phyloP scores from a whole-genome alignment of 2,113 vertebrate species.

The Muntiacus muntjak region DNA sequence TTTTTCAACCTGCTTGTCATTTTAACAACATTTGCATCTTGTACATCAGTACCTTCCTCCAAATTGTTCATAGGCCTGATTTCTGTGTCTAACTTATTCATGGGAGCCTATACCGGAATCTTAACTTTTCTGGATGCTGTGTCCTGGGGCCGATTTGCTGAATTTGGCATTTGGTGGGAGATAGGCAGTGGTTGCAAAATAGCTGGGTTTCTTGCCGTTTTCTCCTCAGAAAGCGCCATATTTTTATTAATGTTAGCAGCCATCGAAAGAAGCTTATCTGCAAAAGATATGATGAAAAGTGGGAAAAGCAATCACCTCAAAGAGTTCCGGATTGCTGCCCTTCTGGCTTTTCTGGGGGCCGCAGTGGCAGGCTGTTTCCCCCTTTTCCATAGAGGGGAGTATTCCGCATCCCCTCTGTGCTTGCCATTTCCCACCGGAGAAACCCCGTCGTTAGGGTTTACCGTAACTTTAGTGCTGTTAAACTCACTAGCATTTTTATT shows the following conservation, averaged over 20 bases:
- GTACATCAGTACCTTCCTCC: slow-evolving; percentile 82
- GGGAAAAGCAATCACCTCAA: slow-evolving; percentile 80
- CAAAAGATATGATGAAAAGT: slow-evolving; percentile 87
- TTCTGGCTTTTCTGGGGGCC: slow-evolving; percentile 85
- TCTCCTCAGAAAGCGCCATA: slow-evolving; percentile 94
- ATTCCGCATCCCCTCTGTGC: slow-evolving; percentile 92
- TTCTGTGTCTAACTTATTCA: slow-evolving; percentile 93
- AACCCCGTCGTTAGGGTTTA: slow-evolving; percentile 89
- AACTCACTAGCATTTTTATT: slow-evolving; percentile 94
- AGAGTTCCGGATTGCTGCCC: slow-evolving; percentile 84
- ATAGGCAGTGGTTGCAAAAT: slow-evolving; percentile 91
- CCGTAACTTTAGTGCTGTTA: slow-evolving; percentile 91
- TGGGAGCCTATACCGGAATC: slow-evolving; percentile 91
- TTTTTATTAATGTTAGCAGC: slow-evolving; percentile 91
- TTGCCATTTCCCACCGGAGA: slow-evolving; percentile 93
- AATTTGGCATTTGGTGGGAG: slow-evolving; percentile 98
- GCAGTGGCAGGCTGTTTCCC: slow-evolving; percentile 87
- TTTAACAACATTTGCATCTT: slow-evolving; percentile 86
- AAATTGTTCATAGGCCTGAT: slow-evolving; percentile 92
- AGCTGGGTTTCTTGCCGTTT: slow-evolving; percentile 92
- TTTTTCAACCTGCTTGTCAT: slow-evolving; percentile 94
- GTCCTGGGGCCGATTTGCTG: slow-evolving; percentile 95
- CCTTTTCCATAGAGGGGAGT: slow-evolving; percentile 84
- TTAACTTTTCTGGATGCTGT: slow-evolving; percentile 90
- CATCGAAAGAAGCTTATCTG: slow-evolving; percentile 91